Evolutionary conservation across 2,797 vertebrate genomes (phyloP), one percentile per base, ranked within the genome.

Genomic region (Halcyon leucocephala): DNA sequence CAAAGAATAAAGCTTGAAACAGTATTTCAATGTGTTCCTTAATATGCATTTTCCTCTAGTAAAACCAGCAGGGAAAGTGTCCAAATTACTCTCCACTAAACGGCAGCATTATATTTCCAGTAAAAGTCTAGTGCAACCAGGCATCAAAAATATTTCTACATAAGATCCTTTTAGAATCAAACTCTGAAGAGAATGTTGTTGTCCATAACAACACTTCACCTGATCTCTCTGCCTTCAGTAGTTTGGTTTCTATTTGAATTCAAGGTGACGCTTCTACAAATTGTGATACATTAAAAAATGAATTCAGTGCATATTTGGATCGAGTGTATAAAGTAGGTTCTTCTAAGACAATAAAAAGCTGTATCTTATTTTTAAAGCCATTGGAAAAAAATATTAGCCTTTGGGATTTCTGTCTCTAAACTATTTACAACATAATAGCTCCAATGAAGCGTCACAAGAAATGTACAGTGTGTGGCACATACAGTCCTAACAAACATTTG

Each of bases 31-130:
- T 96, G 97, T 97, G 97, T 97, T 98, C 98, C 98, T 79, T 94
- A 91, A 92, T 84, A 89, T 12, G 10, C 95, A 57, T 96, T 95
- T 96, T 89, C 88, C 78, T 97, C 98, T 97, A 97, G 98, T 98
- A 98, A 98, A 98, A 98, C 93, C 97, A 98, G 97, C 96, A 86
- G 98, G 98, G 96, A 98, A 97, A 93, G 97, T 97, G 98, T 98
- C 98, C 98, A 98, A 97, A 96, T 95, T 97, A 98, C 91, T 71
- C 87, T 78, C 89, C 97, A 97, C 96, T 98, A 98, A 98, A 98
- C 96, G 79, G 96, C 85, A 51, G 81, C 89, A 69, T 91, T 81
- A 62, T 78, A 84, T 96, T 96, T 97, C 95, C 89, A 90, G 82
- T 91, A 91, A 86, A 94, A 96, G 81, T 71, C 49, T 44, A 76